These are phyloP conservation scores for Erpetoichthys calabaricus DNA, from an alignment of 2,797 vertebrate species.

Conservation along the genomic window DNA sequence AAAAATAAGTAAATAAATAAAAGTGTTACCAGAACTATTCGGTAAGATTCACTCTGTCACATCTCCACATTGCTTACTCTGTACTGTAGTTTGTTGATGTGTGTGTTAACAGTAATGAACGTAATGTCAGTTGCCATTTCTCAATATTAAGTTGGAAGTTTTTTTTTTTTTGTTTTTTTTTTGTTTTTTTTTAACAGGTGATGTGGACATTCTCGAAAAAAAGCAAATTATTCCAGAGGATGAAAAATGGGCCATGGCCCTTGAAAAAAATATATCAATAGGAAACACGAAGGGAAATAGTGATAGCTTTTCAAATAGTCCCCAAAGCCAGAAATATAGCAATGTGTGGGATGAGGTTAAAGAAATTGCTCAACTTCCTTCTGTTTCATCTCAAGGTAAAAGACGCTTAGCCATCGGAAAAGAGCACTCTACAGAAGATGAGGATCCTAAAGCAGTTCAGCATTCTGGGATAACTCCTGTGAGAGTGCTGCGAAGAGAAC, in stretches of 20 bases:
- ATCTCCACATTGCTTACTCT: too few relatives aligned
- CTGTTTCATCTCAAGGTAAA: conserved; percentile 14
- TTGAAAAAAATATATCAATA: conserved; percentile 20
- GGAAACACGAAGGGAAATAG: conserved; percentile 27
- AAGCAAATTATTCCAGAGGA: conserved; percentile 26
- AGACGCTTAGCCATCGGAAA: conserved; percentile 18
- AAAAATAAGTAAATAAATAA: too few relatives aligned
- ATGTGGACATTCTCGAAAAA: not conserved
- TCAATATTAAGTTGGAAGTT: too few relatives aligned
- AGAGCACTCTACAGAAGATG: conserved; percentile 21
- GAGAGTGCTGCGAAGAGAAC: conserved; percentile 50
- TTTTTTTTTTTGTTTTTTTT: too few relatives aligned
- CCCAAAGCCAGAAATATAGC: conserved; percentile 18
- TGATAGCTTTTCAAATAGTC: conserved; percentile 14
- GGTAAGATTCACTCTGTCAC: too few relatives aligned
- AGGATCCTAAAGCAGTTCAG: conserved; percentile 15
- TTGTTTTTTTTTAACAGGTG: not conserved
- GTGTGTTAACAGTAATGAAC: too few relatives aligned
- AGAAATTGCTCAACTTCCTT: conserved; percentile 17
- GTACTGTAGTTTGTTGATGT: too few relatives aligned
- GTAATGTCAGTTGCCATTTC: too few relatives aligned
- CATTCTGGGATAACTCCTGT: conserved; percentile 42
- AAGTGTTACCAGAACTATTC: too few relatives aligned
- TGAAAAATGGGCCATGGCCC: conserved; percentile 24
- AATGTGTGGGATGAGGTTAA: conserved; percentile 20